Evolutionary conservation across 2,888 invertebrate species (phyloP), one percentile per base, ranked within the genome.

Genomic region (Idaea dimidiata): DNA sequence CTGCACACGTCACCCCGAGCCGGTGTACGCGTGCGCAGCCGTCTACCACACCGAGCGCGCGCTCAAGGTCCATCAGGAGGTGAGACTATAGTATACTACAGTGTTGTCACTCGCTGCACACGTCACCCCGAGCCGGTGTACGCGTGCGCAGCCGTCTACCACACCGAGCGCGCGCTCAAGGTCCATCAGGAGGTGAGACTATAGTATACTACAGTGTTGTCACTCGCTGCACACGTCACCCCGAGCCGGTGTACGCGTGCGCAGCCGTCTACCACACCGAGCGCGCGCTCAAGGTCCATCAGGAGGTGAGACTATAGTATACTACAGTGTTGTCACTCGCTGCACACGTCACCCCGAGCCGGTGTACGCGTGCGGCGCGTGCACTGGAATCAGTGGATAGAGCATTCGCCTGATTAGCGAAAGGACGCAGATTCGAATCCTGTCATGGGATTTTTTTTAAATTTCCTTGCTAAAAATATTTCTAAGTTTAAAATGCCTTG

Each of bases 61-160:
- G 1, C 72, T 91, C 18, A 76, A 74, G 54, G 72, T 80, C 16
- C 91, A 91, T 66, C 85, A 83, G 74, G 76, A 82, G 80, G 91
- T 87, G 77, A 17, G 17, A 16, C 10, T 7, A 54, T 54, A n/a
- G 1, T n/a, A n/a, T 54, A 17, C 1, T 6, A n/a, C n/a, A n/a
- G n/a, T n/a, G n/a, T n/a, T 54, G 1, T 54, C 17, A n/a, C 16
- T 54, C 6, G 53, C n/a, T 53, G 53, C 53, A 77, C 76, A 67
- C 72, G 76, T 18, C 73, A 78, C 63, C 71, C 78, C 0, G 75
- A 70, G 54, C 79, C 77, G 1, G 73, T 83, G 0, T 88, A 80
- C 62, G 89, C 86, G 0, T 91, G 91, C 67, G 91, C 89, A 0
- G 71, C 77, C 0, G 71, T 89, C 24, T 91, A 84, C 60, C 78